Evolutionary conservation across 2,113 vertebrate genomes (phyloP), one percentile per base, ranked within the genome.

Genomic region (Heteronetta atricapilla): DNA sequence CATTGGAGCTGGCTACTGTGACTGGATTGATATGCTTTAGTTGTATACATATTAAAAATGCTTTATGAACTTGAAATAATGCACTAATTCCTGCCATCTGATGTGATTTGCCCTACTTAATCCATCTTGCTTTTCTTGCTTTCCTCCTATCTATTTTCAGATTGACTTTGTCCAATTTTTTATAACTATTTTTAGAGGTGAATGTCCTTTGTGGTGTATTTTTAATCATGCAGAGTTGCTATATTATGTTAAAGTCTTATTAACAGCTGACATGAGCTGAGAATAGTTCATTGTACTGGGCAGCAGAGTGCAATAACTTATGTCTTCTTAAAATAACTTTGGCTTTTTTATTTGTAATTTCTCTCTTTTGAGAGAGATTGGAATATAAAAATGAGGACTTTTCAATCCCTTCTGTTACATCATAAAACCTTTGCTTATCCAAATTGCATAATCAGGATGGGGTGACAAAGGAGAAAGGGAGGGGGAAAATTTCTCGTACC

Each of bases 161-260:
- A 88, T 91, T 91, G 91, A 91, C 85, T 95, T 95, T 93, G 82
- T 83, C 63, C 56, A 70, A 2, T 80, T 87, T 91, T 89, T 48
- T 7, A 15, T 83, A 58, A 78, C 75, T 91, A 63, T 91, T 96
- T 96, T 95, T 93, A 95, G 95, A 95, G 29, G 26, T 52, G 59
- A 60, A 59, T 86, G 91, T 94, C 84, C 62, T 92, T 97, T 94
- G 93, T 92, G 81, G 79, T 91, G 42, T 91, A 95, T 94, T 95
- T 95, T 97, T 91, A 96, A 91, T 93, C 79, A 77, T 86, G 88
- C 93, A 86, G 94, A 96, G 52, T 95, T 91, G 75, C 82, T 93
- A 34, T 76, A 90, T 94, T 96, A 86, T 91, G 82, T 93, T 91
- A 93, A 95, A 95, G 55, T 88, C 88, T 91, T 95, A 96, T 93